phyloP scores from a whole-genome alignment of 35 echinoderm and acorn worm species.

The Anneissia japonica region DNA sequence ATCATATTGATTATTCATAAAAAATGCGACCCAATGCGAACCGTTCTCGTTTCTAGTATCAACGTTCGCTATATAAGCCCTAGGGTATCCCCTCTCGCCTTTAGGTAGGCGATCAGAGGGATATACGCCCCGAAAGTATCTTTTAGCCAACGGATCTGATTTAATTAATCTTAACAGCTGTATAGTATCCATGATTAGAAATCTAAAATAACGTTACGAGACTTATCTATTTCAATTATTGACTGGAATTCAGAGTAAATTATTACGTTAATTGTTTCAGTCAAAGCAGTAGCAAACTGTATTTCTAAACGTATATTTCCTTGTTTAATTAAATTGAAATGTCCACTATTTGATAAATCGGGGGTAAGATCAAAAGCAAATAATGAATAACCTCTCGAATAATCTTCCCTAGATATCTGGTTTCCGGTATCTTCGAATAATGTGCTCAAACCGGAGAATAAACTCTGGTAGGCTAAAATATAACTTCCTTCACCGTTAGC shows the following conservation, averaged over 20 bases:
- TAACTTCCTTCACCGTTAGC: conserved; percentile 20
- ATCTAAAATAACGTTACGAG: conserved; percentile 54
- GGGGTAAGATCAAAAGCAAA: conserved; percentile 67
- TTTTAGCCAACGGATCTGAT: not conserved
- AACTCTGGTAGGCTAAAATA: conserved; percentile 47
- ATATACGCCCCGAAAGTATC: too few relatives aligned
- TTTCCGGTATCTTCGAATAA: conserved; percentile 30
- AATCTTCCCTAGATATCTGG: conserved; percentile 31
- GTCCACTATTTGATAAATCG: conserved; percentile 35
- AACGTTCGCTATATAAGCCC: too few relatives aligned
- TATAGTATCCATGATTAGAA: not conserved
- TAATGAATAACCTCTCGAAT: conserved; percentile 50
- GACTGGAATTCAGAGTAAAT: conserved; percentile 76
- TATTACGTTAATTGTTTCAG: conserved; percentile 46
- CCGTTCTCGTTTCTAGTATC: too few relatives aligned
- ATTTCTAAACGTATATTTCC: conserved; percentile 68
- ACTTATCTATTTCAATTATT: conserved; percentile 63
- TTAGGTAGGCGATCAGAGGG: too few relatives aligned
- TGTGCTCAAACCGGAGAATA: conserved; percentile 55
- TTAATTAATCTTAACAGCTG: not conserved
- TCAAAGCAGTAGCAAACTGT: conserved; percentile 42
- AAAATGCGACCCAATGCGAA: too few relatives aligned
- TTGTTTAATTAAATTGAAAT: conserved; percentile 51
- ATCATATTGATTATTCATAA: too few relatives aligned
- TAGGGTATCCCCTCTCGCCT: too few relatives aligned